Evolutionary conservation across 2,888 invertebrate species (phyloP).

Genomic region (Drosophila cognata): DNA sequence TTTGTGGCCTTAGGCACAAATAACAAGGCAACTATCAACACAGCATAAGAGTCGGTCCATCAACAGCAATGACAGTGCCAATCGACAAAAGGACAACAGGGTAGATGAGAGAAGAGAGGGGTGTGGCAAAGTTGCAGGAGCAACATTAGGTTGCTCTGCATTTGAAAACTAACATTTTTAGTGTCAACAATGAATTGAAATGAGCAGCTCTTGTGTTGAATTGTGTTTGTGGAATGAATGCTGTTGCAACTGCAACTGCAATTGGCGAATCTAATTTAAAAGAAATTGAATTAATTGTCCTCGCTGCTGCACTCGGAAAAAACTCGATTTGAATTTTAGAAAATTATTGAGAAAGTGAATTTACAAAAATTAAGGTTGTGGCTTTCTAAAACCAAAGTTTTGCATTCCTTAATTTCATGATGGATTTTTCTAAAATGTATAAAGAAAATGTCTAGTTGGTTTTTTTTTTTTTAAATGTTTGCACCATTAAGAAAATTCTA

Average conservation of each 20-base stretch:
- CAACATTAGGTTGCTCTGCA: constrained; percentile 23
- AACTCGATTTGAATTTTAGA: background rate
- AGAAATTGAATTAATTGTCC: constrained; percentile 74
- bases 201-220: constrained; percentile 42
- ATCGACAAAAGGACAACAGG: constrained; percentile 30
- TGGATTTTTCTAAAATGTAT: no score
- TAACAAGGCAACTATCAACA: constrained; percentile 59
- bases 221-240: constrained; percentile 15
- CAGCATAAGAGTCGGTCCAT: constrained; percentile 55
- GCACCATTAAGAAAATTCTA: no score
- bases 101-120: constrained; percentile 10
- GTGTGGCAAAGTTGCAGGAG: constrained; percentile 1
- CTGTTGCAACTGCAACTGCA: constrained; percentile 63
- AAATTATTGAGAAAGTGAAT: no score
- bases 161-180: constrained; percentile 52
- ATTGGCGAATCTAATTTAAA: constrained; percentile 63
- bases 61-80: constrained; percentile 35
- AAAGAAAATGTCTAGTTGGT: background rate
- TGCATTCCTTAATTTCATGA: background rate
- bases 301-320: background rate
- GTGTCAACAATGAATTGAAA: constrained; percentile 76
- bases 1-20: constrained; percentile 53
- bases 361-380: no score
- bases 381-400: background rate
- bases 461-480: no score